A percentile compares a stretch with the other conserved stretches of the same genome.
Evolutionary conservation across 2,888 invertebrate genomes (phyloP).

Genomic region (Drosophila putrida): DNA sequence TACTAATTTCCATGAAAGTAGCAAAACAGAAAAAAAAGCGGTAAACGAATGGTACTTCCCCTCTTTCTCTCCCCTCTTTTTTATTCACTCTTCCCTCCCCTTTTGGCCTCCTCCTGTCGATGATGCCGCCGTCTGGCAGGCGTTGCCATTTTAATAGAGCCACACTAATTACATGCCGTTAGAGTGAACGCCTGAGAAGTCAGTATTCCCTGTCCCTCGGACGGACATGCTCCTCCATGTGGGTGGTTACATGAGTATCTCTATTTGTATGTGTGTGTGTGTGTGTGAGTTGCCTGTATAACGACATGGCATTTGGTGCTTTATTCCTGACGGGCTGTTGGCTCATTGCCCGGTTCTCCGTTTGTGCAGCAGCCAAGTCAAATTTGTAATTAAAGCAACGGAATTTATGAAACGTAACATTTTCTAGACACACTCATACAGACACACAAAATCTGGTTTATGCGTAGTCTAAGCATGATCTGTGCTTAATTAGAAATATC

Average conservation of each 20-base stretch:
- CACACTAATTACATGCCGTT: conserved; percentile 82
- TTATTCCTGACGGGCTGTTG: conserved; percentile 46
- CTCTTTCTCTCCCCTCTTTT: background rate
- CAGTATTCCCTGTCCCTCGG: conserved; percentile 23
- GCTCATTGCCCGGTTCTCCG: conserved; percentile 45
- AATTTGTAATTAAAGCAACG: conserved; percentile 79
- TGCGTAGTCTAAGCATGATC: conserved; percentile 30
- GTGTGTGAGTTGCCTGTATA: conserved; percentile 21
- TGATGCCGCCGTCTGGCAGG: conserved; percentile 55
- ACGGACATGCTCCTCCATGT: conserved; percentile 11
- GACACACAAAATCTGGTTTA: conserved; percentile 29
- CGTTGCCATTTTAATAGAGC: conserved; percentile 79
- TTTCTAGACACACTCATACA: conserved; percentile 38
- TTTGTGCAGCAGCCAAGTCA: conserved; percentile 66
- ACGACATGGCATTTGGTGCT: conserved; percentile 32
- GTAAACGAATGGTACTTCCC: conserved; percentile 14
- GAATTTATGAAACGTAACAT: conserved; percentile 81
- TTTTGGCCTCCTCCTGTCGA: conserved; percentile 7
- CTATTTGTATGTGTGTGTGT: background rate
- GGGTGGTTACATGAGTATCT: conserved; percentile 19
- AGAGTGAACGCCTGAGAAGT: conserved; percentile 71
- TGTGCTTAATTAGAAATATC: background rate
- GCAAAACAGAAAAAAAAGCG: conserved; percentile 53
- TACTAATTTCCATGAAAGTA: conserved; percentile 78
- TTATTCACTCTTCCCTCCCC: background rate